Percentiles rank a stretch among this genome's conserved stretches.
Evolutionary conservation across 2,888 invertebrate species (phyloP).

Genomic region (Andricus quercusramuli): DNA sequence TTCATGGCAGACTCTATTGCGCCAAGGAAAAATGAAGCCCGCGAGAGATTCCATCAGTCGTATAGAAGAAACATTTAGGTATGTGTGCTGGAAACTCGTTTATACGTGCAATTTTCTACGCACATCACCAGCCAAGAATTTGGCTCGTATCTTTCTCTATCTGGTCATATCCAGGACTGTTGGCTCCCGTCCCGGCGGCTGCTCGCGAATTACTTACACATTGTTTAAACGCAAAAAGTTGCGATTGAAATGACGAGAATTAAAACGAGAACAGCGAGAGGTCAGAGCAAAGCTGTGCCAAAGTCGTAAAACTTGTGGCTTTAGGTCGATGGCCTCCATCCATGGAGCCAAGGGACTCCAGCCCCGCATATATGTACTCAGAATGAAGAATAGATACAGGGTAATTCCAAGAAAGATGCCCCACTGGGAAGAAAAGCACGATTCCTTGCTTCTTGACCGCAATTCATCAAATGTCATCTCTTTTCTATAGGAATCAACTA

Average conservation of each 20-base stretch:
- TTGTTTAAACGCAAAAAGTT: conserved; percentile 65
- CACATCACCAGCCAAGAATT: conserved; percentile 42
- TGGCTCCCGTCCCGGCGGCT: conserved; percentile 53
- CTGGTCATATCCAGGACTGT: conserved; percentile 52
- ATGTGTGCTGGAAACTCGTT: not conserved
- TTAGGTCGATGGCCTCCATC: conserved; percentile 45
- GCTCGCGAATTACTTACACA: conserved; percentile 60
- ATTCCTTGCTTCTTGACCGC: not conserved
- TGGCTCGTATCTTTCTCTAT: conserved; percentile 45
- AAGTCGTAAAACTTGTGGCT: conserved; percentile 65
- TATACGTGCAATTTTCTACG: conserved; percentile 21
- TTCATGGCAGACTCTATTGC: conserved; percentile 40
- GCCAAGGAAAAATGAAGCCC: conserved; percentile 36
- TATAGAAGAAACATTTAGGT: conserved; percentile 16
- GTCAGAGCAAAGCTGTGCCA: conserved; percentile 63
- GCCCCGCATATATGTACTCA: not conserved
- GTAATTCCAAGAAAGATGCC: not conserved
- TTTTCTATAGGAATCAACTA: not conserved
- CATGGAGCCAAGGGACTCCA: conserved; percentile 14
- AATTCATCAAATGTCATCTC: not conserved
- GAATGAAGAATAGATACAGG: conserved; percentile 7
- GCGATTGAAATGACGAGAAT: conserved; percentile 68
- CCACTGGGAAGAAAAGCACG: not conserved
- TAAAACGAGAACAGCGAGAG: conserved; percentile 61
- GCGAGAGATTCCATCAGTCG: conserved; percentile 41